Evolutionary conservation across 2,113 vertebrate species (phyloP).

Genomic region (Coracopsis vasa): DNA sequence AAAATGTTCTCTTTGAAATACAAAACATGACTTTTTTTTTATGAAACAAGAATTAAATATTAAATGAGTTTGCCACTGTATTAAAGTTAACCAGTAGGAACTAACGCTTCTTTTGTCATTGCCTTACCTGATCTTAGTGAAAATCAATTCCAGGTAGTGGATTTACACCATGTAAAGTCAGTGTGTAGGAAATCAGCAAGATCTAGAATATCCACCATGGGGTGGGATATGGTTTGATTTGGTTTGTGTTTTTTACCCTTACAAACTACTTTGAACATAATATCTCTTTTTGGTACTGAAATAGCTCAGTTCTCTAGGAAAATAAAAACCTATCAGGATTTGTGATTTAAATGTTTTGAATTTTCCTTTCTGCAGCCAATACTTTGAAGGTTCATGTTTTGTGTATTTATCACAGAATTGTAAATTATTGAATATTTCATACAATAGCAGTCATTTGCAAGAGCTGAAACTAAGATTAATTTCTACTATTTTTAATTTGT

Average conservation of each 20-base stretch:
- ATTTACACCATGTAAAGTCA: background rate
- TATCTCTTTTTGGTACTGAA: background rate
- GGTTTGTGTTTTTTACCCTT: background rate
- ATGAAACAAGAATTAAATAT: background rate
- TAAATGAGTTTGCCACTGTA: background rate
- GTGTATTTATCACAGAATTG: background rate
- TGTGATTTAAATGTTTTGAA: background rate
- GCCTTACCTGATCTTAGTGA: background rate
- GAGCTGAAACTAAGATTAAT: background rate
- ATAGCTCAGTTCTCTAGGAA: background rate
- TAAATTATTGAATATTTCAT: background rate
- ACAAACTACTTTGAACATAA: background rate
- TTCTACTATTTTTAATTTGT: background rate
- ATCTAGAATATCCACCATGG: background rate
- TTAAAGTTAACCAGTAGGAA: background rate
- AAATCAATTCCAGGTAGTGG: background rate
- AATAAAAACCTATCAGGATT: background rate
- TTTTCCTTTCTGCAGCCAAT: background rate
- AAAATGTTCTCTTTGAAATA: background rate
- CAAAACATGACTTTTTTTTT: background rate
- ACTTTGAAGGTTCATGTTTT: background rate
- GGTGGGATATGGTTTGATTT: accelerated
- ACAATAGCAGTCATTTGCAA: background rate
- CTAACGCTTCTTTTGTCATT: background rate
- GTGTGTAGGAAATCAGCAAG: background rate